A percentile compares a stretch with the other conserved stretches of the same genome.
These are phyloP conservation scores for Galeopsomyia nigrocyanea DNA, from an alignment of 2,888 invertebrate species.

Conservation along the genomic window DNA sequence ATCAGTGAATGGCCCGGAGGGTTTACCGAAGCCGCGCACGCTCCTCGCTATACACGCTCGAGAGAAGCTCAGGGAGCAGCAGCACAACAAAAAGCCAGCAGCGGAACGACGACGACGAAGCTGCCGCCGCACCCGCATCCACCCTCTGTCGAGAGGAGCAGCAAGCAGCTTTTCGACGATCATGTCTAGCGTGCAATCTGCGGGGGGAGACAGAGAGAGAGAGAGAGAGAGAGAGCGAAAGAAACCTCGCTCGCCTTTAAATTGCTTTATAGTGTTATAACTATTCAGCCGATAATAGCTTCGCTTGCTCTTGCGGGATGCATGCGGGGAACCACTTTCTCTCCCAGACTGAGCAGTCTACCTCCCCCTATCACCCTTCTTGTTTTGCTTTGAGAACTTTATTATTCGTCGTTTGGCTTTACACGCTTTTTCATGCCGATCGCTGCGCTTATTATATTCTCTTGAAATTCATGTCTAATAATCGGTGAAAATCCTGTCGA, in stretches of 20 bases:
- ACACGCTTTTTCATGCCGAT: too few species aligned
- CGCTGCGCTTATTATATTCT: too few species aligned
- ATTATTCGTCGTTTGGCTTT: too few species aligned
- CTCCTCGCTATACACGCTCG: constrained; percentile 55
- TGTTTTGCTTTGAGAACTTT: too few species aligned
- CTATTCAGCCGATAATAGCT: constrained; percentile 44
- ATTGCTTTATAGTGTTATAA: constrained; percentile 46
- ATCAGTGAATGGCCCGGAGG: constrained; percentile 67
- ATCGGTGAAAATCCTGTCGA: too few species aligned
- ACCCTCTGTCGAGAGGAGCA: constrained; percentile 43
- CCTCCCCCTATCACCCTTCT: not conserved
- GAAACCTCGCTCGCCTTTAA: constrained; percentile 30
- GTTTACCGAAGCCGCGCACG: constrained; percentile 62
- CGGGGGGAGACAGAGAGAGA: constrained; percentile 18
- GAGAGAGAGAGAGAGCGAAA: constrained; percentile 29
- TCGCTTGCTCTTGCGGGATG: constrained; percentile 1
- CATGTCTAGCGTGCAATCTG: too few species aligned
- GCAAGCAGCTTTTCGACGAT: constrained; percentile 12
- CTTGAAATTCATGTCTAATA: too few species aligned
- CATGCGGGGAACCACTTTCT: too few species aligned
- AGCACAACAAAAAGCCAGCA: constrained; percentile 57
- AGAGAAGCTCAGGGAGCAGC: constrained; percentile 54
- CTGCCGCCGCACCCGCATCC: constrained; percentile 11
- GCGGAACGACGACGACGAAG: constrained; percentile 49
- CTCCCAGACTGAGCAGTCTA: too few species aligned